phyloP scores from a whole-genome alignment of 2,888 invertebrate genomes.

The Crematogaster levior region DNA sequence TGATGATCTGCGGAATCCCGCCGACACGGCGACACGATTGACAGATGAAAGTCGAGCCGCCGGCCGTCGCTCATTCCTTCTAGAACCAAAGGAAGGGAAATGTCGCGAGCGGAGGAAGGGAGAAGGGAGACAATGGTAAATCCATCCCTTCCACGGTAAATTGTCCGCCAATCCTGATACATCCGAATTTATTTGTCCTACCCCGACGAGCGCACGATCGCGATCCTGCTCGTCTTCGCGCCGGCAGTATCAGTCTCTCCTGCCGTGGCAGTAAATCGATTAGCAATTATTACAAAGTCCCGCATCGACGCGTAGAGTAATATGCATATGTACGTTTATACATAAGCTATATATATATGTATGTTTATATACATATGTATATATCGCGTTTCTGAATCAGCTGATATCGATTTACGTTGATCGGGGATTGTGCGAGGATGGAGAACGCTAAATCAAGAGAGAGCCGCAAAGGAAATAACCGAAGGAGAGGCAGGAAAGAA shows the following conservation, averaged over 20 bases:
- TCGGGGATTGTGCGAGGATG: background rate
- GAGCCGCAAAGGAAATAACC: background rate
- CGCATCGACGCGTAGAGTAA: background rate
- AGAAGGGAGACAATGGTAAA: background rate
- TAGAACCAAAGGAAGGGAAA: background rate
- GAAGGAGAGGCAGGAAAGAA: constrained; percentile 12
- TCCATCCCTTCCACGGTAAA: constrained; percentile 13
- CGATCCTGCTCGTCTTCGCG: background rate
- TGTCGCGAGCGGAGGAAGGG: background rate
- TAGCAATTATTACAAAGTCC: background rate
- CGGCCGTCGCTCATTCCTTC: background rate
- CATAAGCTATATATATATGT: background rate
- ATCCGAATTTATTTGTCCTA: constrained; percentile 1
- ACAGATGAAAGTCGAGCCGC: constrained; percentile 33
- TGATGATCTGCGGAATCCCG: background rate
- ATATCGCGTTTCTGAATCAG: constrained; percentile 7
- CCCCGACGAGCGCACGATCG: no score
- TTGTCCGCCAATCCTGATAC: constrained; percentile 18
- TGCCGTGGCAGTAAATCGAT: background rate
- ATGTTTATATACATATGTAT: background rate
- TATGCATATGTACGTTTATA: background rate
- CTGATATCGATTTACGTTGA: constrained; percentile 23
- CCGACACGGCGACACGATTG: background rate
- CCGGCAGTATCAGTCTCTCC: background rate
- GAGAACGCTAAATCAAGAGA: background rate